A percentile compares a stretch with the other conserved stretches of the same genome.
These are phyloP conservation scores for Heterohyrax brucei DNA, from an alignment of 2,797 vertebrate genomes.

Conservation along the genomic window DNA sequence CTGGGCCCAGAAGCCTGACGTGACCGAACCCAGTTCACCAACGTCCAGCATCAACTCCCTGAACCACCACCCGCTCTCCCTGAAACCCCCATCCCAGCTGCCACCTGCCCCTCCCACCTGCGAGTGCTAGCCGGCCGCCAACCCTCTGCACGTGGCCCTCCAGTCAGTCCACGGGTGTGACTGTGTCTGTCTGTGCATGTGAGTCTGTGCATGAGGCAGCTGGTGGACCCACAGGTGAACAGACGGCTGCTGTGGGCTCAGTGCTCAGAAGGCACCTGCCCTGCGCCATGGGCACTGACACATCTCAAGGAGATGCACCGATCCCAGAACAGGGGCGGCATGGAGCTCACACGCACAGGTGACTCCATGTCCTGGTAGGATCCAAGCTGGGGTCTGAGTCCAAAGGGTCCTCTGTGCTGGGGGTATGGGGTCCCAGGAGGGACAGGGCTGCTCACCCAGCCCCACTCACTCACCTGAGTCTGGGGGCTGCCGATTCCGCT, in stretches of 20 bases:
- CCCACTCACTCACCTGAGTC: slow-evolving; percentile 93
- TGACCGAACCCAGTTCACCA: neutral
- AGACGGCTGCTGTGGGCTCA: neutral
- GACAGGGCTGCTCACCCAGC: neutral
- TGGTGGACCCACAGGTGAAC: too few species aligned
- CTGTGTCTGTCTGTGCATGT: too few species aligned
- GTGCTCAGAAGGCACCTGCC: accelerated
- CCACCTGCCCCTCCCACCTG: neutral
- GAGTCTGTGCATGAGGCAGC: too few species aligned
- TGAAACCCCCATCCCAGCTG: neutral
- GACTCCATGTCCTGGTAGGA: too few species aligned
- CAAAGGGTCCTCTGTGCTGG: accelerated
- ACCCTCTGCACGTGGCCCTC: too few species aligned
- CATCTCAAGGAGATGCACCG: accelerated
- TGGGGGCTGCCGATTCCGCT: slow-evolving; percentile 97
- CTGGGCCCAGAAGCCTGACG: neutral
- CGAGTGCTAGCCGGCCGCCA: neutral
- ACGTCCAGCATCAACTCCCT: accelerated
- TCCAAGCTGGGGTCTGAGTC: neutral
- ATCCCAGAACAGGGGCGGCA: neutral
- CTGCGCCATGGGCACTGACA: accelerated
- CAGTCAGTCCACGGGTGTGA: too few species aligned
- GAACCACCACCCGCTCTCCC: neutral
- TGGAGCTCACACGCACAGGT: neutral
- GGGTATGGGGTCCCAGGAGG: accelerated